Percentiles rank a stretch among this genome's conserved stretches.
Conservation (phyloP, 2,113 vertebrate genomes). For the Promerops cafer region DNA sequence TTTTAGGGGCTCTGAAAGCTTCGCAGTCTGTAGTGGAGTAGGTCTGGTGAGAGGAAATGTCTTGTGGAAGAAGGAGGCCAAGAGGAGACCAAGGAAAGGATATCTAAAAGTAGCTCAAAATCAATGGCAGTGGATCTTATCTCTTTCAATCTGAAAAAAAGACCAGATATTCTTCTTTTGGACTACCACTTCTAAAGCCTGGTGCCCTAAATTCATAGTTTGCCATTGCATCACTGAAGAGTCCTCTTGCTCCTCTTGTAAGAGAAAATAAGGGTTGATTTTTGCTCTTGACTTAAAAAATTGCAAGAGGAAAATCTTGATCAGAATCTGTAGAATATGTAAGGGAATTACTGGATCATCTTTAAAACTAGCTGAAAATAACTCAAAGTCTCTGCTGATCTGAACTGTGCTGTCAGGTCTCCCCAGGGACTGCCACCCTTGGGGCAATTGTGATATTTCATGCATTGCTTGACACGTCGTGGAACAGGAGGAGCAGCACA, state of each 20-base stretch:
- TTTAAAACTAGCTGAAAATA: conserved; percentile 27
- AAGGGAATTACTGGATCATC: not conserved
- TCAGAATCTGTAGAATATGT: not conserved
- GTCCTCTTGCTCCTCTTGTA: not conserved
- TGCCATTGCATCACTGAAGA: not conserved
- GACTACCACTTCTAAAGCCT: not conserved
- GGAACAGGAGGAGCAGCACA: not conserved
- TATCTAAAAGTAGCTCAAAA: not conserved
- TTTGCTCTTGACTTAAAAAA: not conserved
- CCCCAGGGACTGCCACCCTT: not conserved
- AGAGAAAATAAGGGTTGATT: not conserved
- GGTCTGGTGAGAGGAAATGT: not conserved
- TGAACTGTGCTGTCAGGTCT: conserved; percentile 1
- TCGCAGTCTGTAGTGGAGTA: not conserved
- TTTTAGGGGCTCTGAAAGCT: not conserved
- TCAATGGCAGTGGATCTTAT: not conserved
- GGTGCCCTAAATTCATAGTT: not conserved
- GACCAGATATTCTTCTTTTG: not conserved
- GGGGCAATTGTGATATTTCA: not conserved
- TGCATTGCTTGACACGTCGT: not conserved
- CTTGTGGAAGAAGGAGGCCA: not conserved
- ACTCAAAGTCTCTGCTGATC: not conserved
- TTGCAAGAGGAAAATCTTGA: not conserved
- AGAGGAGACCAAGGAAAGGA: not conserved
- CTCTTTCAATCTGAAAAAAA: not conserved